Evolutionary conservation across 2,888 invertebrate genomes (phyloP).

Genomic region (Volucella inanis): DNA sequence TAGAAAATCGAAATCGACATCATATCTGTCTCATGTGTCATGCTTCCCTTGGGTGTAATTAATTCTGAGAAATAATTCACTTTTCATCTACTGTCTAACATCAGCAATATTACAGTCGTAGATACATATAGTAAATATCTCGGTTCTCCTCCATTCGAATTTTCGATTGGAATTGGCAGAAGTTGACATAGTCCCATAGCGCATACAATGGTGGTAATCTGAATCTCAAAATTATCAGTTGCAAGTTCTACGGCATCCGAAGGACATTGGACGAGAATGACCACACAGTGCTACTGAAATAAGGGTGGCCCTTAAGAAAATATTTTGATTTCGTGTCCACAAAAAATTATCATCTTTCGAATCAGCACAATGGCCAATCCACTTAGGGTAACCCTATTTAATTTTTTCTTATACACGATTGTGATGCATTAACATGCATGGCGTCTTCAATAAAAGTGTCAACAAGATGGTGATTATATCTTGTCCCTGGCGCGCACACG

Average conservation of each 20-base stretch:
- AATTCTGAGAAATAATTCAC: slow-evolving; percentile 39
- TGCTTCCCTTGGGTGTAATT: slow-evolving; percentile 18
- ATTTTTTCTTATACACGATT: slow-evolving; percentile 15
- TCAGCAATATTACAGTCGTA: too few relatives aligned
- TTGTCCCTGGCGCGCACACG: too few relatives aligned
- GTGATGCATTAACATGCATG: slow-evolving; percentile 30
- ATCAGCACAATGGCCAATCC: slow-evolving; percentile 37
- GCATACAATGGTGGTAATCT: too few relatives aligned
- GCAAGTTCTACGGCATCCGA: too few relatives aligned
- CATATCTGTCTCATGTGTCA: not conserved
- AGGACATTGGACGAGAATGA: not conserved
- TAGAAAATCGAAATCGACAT: too few relatives aligned
- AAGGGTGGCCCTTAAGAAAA: slow-evolving; percentile 13
- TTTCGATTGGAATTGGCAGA: too few relatives aligned
- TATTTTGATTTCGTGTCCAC: not conserved
- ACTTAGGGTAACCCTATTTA: slow-evolving; percentile 20
- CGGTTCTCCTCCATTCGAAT: too few relatives aligned
- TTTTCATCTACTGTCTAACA: not conserved
- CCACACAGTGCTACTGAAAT: slow-evolving; percentile 10
- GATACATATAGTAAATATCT: too few relatives aligned
- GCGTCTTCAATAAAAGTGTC: slow-evolving; percentile 53
- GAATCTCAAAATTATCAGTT: too few relatives aligned
- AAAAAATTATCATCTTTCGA: slow-evolving; percentile 40
- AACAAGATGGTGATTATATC: slow-evolving; percentile 37
- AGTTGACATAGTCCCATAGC: too few relatives aligned